Evolutionary conservation across 1,140 invertebrate genomes (phyloP).

Genomic region (Caenorhabditis brenneri): DNA sequence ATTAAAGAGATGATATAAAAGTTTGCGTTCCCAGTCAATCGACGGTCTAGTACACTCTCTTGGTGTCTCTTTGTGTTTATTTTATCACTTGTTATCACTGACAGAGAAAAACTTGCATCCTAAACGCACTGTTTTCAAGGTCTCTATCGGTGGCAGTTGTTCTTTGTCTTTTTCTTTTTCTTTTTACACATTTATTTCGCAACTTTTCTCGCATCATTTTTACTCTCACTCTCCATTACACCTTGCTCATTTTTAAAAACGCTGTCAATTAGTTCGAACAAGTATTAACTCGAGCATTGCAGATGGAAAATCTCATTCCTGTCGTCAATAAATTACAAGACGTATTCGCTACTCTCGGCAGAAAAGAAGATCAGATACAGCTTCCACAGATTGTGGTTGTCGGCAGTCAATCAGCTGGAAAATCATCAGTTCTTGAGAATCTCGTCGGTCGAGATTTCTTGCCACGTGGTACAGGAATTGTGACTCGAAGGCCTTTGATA

Average conservation of each 20-base stretch:
- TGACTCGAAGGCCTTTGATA: conserved; percentile 90
- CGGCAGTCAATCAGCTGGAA: conserved; percentile 97
- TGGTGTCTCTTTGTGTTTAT: neutral
- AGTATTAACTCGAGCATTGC: neutral
- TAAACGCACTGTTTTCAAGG: neutral
- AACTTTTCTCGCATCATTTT: conserved; percentile 5
- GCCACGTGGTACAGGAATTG: conserved; percentile 93
- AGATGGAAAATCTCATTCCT: conserved; percentile 97
- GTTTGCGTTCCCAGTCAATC: neutral
- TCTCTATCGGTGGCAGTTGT: neutral
- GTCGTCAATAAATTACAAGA: conserved; percentile 99
- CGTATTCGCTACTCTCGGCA: conserved; percentile 97
- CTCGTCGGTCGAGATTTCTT: conserved; percentile 96
- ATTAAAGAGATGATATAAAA: conserved; percentile 22
- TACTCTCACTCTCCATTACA: neutral
- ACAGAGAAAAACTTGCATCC: neutral
- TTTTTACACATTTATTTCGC: neutral
- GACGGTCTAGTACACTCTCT: neutral
- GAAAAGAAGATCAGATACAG: conserved; percentile 87
- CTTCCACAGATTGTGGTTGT: conserved; percentile 98
- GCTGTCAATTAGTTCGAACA: neutral
- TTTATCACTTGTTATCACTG: neutral
- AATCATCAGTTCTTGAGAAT: conserved; percentile 98
- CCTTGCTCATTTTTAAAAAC: neutral
- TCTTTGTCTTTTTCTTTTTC: conserved; percentile 12